phyloP scores from a whole-genome alignment of 2,113 vertebrate species.

The Brachirus orientalis region DNA sequence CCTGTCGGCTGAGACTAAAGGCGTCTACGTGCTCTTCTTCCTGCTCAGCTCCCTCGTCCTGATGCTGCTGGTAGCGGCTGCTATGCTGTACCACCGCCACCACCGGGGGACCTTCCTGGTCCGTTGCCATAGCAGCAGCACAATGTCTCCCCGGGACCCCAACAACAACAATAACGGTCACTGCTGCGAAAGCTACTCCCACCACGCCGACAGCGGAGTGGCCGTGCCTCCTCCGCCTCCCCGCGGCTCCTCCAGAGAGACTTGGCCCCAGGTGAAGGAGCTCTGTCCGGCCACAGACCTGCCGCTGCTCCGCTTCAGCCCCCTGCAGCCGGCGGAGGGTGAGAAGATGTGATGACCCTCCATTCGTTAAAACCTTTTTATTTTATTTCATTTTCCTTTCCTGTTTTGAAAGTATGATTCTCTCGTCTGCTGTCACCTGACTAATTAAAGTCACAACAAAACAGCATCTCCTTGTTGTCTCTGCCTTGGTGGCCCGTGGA shows the following conservation, averaged over 20 bases:
- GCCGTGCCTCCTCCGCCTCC: constrained; percentile 63
- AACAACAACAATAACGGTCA: constrained; percentile 31
- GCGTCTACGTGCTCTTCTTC: constrained; percentile 75
- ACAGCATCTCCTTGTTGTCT: neutral
- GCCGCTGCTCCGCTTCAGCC: constrained; percentile 75
- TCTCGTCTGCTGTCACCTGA: neutral
- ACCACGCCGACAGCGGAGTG: constrained; percentile 21
- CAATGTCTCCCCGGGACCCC: constrained; percentile 11
- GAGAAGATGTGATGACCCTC: constrained; percentile 31
- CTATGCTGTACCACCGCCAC: constrained; percentile 66
- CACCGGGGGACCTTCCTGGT: constrained; percentile 69
- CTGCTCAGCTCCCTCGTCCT: constrained; percentile 74
- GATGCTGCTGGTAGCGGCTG: constrained; percentile 53
- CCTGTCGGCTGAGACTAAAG: constrained; percentile 51
- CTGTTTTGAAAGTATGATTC: neutral
- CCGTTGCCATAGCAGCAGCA: constrained; percentile 44
- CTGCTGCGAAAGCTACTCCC: neutral
- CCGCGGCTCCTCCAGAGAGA: constrained; percentile 46
- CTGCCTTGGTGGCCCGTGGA: rapidly evolving
- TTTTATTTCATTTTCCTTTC: neutral
- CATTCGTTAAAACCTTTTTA: neutral
- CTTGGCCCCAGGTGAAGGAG: constrained; percentile 57
- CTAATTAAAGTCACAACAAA: constrained; percentile 41
- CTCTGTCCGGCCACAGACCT: constrained; percentile 54
- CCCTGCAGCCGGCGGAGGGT: constrained; percentile 55